Evolutionary conservation across 2,113 vertebrate species (phyloP).

Genomic region (Phycodurus eques): DNA sequence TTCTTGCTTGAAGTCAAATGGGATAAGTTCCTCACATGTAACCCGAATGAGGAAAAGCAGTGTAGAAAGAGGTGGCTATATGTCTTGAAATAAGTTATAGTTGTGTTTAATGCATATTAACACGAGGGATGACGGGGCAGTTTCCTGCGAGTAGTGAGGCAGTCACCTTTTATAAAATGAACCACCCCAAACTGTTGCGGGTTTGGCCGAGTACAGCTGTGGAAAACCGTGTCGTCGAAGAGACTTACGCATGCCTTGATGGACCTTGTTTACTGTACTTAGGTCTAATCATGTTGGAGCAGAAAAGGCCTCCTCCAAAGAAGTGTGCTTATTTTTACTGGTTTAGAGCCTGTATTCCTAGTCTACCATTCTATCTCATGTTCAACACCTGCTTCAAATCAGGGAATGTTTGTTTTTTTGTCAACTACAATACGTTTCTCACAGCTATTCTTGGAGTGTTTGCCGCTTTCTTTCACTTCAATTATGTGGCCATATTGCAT

Average conservation of each 20-base stretch:
- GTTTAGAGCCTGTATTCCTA: background rate
- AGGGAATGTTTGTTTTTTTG: background rate
- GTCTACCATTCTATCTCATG: background rate
- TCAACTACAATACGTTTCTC: background rate
- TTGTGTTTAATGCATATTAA: too few relatives aligned
- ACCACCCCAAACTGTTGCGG: too few relatives aligned
- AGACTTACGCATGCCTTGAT: background rate
- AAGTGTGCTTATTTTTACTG: background rate
- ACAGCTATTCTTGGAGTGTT: background rate
- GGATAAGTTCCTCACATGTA: too few relatives aligned
- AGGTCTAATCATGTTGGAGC: background rate
- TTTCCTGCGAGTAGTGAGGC: too few relatives aligned
- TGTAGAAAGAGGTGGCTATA: too few relatives aligned
- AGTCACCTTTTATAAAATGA: too few relatives aligned
- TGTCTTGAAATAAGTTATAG: too few relatives aligned
- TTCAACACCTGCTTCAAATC: background rate
- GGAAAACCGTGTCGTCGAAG: too few relatives aligned
- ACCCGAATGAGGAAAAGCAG: too few relatives aligned
- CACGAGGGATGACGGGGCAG: too few relatives aligned
- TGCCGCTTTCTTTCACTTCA: background rate
- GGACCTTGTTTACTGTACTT: background rate
- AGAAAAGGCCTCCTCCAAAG: background rate
- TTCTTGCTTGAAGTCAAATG: too few relatives aligned
- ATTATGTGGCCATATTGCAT: slow-evolving; percentile 1
- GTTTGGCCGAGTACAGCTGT: too few relatives aligned